Percentiles rank a stretch among this genome's conserved stretches.
Evolutionary conservation across 2,113 vertebrate species (phyloP).

Genomic region (Dermatemys mawii): DNA sequence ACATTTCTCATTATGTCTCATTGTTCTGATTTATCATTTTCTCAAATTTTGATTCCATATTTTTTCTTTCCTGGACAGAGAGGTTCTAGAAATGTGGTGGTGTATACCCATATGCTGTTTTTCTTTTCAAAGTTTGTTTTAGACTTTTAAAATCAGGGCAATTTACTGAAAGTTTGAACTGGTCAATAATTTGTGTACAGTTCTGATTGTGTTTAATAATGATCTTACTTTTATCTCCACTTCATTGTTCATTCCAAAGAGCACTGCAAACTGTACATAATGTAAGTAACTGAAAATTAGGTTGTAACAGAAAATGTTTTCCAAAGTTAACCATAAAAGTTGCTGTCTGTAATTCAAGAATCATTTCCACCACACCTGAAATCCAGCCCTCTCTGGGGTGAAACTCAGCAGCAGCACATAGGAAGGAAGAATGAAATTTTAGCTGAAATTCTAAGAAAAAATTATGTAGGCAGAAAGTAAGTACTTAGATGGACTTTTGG

Average conservation of each 20-base stretch:
- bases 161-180: background rate
- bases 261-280: slow-evolving; percentile 11
- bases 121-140: background rate
- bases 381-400: background rate
- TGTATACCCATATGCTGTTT: background rate
- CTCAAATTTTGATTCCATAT: slow-evolving; percentile 3
- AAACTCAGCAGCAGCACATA: no score
- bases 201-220: slow-evolving; percentile 8
- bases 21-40: background rate
- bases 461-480: background rate
- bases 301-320: background rate
- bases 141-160: background rate
- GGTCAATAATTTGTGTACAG: slow-evolving; percentile 12
- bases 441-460: background rate
- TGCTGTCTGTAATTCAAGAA: background rate
- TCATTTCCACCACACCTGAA: background rate
- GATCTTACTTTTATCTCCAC: background rate
- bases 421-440: background rate
- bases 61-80: background rate
- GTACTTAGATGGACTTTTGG: background rate
- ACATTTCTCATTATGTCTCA: background rate
- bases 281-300: background rate
- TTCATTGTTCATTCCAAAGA: background rate
- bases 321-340: background rate
- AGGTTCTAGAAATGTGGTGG: background rate